Evolutionary conservation across 2,113 vertebrate species (phyloP).

Genomic region (Okapia johnstoni): DNA sequence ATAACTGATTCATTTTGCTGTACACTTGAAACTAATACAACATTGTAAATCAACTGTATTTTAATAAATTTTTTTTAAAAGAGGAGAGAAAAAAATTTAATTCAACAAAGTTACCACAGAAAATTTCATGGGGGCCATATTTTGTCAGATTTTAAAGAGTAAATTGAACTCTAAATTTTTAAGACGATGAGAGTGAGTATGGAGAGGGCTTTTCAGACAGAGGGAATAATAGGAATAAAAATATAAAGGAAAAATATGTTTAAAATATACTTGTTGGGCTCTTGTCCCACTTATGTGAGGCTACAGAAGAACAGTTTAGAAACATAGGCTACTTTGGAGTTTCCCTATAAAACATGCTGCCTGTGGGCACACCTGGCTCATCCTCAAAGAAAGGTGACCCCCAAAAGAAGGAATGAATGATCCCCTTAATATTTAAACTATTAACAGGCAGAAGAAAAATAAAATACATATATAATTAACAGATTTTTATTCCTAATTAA

Average conservation of each 20-base stretch:
- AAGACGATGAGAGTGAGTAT: neutral
- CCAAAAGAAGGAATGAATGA: neutral
- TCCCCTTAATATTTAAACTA: neutral
- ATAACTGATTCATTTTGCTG: neutral
- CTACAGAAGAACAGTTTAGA: neutral
- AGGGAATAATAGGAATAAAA: neutral
- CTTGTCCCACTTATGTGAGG: neutral
- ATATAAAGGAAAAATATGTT: neutral
- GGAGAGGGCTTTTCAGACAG: neutral
- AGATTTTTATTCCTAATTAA: neutral
- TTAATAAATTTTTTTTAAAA: neutral
- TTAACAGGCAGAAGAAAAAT: neutral
- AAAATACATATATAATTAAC: neutral
- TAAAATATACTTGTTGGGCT: neutral
- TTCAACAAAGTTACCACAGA: neutral
- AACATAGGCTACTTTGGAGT: neutral
- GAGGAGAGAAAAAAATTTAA: neutral
- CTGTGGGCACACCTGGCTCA: no score
- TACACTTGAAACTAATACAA: neutral
- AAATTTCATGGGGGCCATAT: neutral
- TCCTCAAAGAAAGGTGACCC: neutral
- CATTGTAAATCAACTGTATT: neutral
- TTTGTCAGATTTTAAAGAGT: neutral
- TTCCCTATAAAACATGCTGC: neutral
- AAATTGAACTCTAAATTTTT: neutral